These are phyloP conservation scores for Hydractinia echinata DNA, from an alignment of 30 jellyfish, hydroid and myxozoan species.

Conservation along the genomic window DNA sequence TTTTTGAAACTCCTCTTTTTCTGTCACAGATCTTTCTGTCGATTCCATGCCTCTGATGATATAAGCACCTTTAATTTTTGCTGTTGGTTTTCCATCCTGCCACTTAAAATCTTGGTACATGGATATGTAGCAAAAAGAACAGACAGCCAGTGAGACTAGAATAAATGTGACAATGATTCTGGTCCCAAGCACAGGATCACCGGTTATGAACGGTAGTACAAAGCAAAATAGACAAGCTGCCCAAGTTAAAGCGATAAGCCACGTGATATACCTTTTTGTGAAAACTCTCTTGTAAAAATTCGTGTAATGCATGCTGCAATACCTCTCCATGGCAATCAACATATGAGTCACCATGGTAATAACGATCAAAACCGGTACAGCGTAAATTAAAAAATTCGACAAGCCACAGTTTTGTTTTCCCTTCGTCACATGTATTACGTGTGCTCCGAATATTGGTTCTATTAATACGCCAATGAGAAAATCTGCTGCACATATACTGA, in stretches of 20 bases:
- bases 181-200: conserved; percentile 30
- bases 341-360: conserved; percentile 37
- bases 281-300: conserved; percentile 12
- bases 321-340: conserved; percentile 28
- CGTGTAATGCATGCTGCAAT: background rate
- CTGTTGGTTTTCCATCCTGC: conserved; percentile 34
- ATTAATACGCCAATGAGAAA: conserved; percentile 7
- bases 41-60: conserved; percentile 18
- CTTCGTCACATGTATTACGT: conserved; percentile 13
- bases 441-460: conserved; percentile 42
- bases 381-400: conserved; percentile 25
- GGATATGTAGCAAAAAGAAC: conserved; percentile 36
- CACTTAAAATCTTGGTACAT: conserved; percentile 26
- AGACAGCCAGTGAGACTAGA: conserved; percentile 29
- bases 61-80: conserved; percentile 33
- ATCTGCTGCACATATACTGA: conserved; percentile 35
- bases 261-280: conserved; percentile 27
- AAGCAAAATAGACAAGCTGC: conserved; percentile 14
- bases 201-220: conserved; percentile 25
- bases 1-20: background rate
- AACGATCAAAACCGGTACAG: conserved; percentile 26
- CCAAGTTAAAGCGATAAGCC: conserved; percentile 30
- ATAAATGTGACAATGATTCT: conserved; percentile 11
- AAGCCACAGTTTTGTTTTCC: conserved; percentile 22
- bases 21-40: conserved; percentile 15